phyloP scores from a whole-genome alignment of 1,140 invertebrate species.

The Centruroides sculpturatus region DNA sequence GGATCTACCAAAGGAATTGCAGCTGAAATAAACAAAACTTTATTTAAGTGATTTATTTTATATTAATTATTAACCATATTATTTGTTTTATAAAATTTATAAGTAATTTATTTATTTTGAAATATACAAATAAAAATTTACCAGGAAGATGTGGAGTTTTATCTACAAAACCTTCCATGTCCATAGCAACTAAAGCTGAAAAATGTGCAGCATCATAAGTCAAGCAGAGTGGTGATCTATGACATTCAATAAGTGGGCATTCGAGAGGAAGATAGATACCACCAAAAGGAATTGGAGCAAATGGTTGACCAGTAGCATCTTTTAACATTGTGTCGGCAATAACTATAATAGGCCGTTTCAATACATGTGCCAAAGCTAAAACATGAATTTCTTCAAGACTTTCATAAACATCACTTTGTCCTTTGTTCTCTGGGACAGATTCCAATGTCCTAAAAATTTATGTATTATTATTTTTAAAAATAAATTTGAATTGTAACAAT shows the following conservation, averaged over 20 bases:
- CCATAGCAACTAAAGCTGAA: slow-evolving; percentile 68
- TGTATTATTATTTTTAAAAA: background rate
- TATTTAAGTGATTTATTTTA: no score
- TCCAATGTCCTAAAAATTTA: slow-evolving; percentile 3
- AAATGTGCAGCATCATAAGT: slow-evolving; percentile 85
- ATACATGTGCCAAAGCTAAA: slow-evolving; percentile 66
- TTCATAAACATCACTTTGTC: slow-evolving; percentile 41
- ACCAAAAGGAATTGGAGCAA: slow-evolving; percentile 80
- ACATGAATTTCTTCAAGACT: slow-evolving; percentile 78
- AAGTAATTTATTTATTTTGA: background rate
- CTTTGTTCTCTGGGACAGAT: slow-evolving; percentile 13
- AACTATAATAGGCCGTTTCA: slow-evolving; percentile 68
- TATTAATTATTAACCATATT: no score
- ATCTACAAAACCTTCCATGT: slow-evolving; percentile 27
- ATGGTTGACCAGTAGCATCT: slow-evolving; percentile 63
- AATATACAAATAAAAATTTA: slow-evolving; percentile 8
- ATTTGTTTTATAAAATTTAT: no score
- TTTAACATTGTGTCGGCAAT: slow-evolving; percentile 72
- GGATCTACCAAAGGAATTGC: slow-evolving; percentile 57
- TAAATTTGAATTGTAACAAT: no score
- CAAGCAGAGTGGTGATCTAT: slow-evolving; percentile 57
- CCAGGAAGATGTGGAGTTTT: slow-evolving; percentile 20
- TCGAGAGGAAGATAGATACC: slow-evolving; percentile 78
- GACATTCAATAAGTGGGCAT: slow-evolving; percentile 48
- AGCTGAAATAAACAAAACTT: slow-evolving; percentile 27